Conservation (phyloP, 2,888 invertebrate genomes). For the Mechanitis mazaeus region DNA sequence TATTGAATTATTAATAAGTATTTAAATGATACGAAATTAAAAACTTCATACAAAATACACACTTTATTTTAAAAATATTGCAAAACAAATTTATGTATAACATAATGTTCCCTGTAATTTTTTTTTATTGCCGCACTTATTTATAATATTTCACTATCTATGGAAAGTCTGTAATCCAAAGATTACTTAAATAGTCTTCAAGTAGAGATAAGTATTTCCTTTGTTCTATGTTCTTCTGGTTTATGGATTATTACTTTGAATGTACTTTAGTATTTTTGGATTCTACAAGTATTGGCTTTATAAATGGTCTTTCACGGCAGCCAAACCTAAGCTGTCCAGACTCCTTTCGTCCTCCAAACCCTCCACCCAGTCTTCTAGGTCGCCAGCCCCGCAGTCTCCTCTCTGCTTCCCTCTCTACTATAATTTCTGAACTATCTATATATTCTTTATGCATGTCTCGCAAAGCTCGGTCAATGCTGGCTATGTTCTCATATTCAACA, state of each 20-base stretch:
- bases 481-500: conserved; percentile 83
- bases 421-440: conserved; percentile 82
- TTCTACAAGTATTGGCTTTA: conserved; percentile 69
- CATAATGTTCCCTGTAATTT: too few species aligned
- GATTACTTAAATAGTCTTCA: too few species aligned
- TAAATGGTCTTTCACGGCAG: conserved; percentile 86
- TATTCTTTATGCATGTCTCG: conserved; percentile 75
- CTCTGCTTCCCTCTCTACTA: conserved; percentile 85
- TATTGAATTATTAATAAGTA: too few species aligned
- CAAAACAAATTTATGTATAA: too few species aligned
- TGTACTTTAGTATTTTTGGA: conserved; percentile 12
- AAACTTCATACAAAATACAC: too few species aligned
- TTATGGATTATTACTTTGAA: neutral
- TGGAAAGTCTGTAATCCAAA: too few species aligned
- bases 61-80: too few species aligned
- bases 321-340: conserved; percentile 93
- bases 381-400: conserved; percentile 86
- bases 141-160: too few species aligned
- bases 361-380: conserved; percentile 90
- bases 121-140: too few species aligned
- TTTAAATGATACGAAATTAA: too few species aligned
- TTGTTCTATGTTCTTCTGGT: too few species aligned
- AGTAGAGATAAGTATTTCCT: too few species aligned
- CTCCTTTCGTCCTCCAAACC: conserved; percentile 90
- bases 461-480: conserved; percentile 79